These are phyloP conservation scores for Conopomorpha cramerella DNA, from an alignment of 1,140 invertebrate genomes.

Conservation along the genomic window DNA sequence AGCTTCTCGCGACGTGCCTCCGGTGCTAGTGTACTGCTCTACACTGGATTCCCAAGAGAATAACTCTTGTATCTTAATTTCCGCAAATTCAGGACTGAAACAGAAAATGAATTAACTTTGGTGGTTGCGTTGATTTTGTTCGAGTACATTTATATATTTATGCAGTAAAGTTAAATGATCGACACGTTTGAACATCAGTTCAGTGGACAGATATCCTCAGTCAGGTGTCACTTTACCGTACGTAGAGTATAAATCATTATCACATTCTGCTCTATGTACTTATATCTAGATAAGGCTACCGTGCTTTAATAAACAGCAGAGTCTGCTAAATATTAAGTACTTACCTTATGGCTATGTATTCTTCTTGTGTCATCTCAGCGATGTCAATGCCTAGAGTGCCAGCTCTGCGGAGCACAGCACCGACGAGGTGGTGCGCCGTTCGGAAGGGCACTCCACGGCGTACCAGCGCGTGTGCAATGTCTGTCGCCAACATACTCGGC, in stretches of 20 bases:
- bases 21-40: conserved; percentile 61
- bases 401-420: conserved; percentile 66
- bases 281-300: neutral
- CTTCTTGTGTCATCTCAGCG: conserved; percentile 55
- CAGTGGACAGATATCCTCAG: no score
- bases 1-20: conserved; percentile 50
- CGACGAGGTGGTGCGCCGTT: conserved; percentile 74
- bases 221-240: no score
- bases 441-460: conserved; percentile 79
- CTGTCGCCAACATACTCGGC: conserved; percentile 80
- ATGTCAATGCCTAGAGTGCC: conserved; percentile 52
- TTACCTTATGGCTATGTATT: conserved; percentile 61
- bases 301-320: no score
- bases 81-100: conserved; percentile 38
- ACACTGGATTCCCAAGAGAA: conserved; percentile 65
- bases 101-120: conserved; percentile 3
- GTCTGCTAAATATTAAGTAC: no score
- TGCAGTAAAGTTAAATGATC: no score
- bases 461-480: conserved; percentile 81
- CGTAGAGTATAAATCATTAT: no score
- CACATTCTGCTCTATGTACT: neutral
- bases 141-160: no score
- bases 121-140: neutral
- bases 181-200: no score
- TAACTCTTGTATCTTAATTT: no score